phyloP scores from a whole-genome alignment of 2,888 invertebrate genomes.

The Lomographa bimaculata region DNA sequence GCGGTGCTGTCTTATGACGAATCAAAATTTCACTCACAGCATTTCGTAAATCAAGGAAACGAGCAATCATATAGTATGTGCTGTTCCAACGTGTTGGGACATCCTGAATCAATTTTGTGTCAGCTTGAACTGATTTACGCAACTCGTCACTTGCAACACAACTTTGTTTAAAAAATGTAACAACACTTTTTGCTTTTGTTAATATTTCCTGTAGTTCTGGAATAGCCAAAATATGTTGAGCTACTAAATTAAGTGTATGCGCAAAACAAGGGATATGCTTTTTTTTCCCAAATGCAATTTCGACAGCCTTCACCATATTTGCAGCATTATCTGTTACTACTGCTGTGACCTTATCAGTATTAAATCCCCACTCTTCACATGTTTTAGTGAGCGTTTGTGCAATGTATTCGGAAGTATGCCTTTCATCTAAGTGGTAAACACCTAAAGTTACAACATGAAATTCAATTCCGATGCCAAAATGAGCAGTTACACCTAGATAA shows the following conservation, averaged over 20 bases:
- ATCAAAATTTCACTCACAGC: no score
- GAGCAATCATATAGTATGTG: constrained; percentile 16
- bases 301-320: constrained; percentile 36
- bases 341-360: constrained; percentile 36
- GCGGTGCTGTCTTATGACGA: no score
- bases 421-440: no score
- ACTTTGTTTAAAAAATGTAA: constrained; percentile 32
- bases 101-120: constrained; percentile 20
- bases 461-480: no score
- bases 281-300: constrained; percentile 22
- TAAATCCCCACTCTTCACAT: no score
- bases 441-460: no score
- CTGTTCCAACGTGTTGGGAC: constrained; percentile 22
- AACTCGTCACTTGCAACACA: constrained; percentile 27
- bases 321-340: constrained; percentile 40
- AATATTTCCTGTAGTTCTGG: constrained; percentile 2
- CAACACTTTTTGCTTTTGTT: constrained; percentile 33
- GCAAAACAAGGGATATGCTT: constrained; percentile 40
- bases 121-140: constrained; percentile 28
- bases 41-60: constrained; percentile 15
- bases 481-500: no score
- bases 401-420: no score
- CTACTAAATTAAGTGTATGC: constrained; percentile 32
- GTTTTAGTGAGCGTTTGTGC: no score
- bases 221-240: constrained; percentile 28